Base-by-base conservation (phyloP, 2,797 vertebrate genomes). In the Manis javanica region DNA sequence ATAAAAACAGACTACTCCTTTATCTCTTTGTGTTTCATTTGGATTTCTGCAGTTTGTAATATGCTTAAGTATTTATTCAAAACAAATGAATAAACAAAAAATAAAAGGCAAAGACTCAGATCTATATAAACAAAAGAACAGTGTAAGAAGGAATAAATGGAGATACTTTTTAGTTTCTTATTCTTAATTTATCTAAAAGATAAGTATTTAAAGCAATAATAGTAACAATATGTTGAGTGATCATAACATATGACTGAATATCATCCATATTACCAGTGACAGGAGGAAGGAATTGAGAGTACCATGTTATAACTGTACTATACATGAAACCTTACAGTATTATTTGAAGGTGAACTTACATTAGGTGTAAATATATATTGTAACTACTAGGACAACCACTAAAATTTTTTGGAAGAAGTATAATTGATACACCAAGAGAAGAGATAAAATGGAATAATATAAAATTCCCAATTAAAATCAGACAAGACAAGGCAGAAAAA, bases 391-490 rank as follows among this genome's bases (percentile, higher is more conserved):
- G 49, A 23, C 23, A 90, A 51, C 19, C 83, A 90, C 34, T 92
- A 79, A 83, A 23, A 12, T 37, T 46, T 84, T 92, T 83, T 89
- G 3, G 16, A 85, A 77, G 15, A 72, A 90, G 18, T 87, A 55
- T 55, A 66, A 69, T 39, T 91, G 26, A 83, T 53, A 95, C 46
- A 63, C 29, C 90, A 93, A 90, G 64, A 68, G 55, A 92, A 5
- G 34, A 75, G 5, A 93, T 78, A 83, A 91, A 90, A 64, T 71
- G 10, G 37, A 91, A 79, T 84, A 49, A 46, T 51, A 66, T 78
- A 49, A 94, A 90, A 83, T 92, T 68, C 29, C 83, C 19, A 78
- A 15, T 90, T 92, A 96, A 97, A 94, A 82, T 2, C 42, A 90
- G n/a, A 82, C n/a, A 79, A 90, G n/a, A 82, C n/a, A 84, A 95